These are phyloP conservation scores for Nannoperca obscura DNA, from an alignment of 2,797 vertebrate species.

Conservation along the genomic window DNA sequence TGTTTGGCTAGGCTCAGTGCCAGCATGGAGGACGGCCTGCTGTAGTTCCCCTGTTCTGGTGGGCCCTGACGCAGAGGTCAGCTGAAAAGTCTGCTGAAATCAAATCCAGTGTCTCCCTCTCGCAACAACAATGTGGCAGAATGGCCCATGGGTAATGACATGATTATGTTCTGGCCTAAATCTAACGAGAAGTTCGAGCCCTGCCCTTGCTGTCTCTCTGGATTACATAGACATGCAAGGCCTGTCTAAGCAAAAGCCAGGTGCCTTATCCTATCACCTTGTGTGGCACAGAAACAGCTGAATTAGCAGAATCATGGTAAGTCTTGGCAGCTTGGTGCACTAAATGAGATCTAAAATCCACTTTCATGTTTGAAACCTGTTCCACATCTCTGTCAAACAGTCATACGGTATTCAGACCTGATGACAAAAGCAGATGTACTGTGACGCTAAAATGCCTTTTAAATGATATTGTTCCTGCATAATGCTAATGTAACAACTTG, in stretches of 20 bases:
- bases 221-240: slow-evolving; percentile 69
- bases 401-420: slow-evolving; percentile 37
- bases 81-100: slow-evolving; percentile 78
- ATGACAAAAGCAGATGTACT: slow-evolving; percentile 74
- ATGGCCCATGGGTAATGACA: slow-evolving; percentile 67
- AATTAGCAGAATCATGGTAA: slow-evolving; percentile 64
- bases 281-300: slow-evolving; percentile 71
- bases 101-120: slow-evolving; percentile 74
- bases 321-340: slow-evolving; percentile 44
- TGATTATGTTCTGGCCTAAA: slow-evolving; percentile 73
- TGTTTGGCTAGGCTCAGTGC: slow-evolving; percentile 77
- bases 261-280: slow-evolving; percentile 71
- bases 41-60: slow-evolving; percentile 70
- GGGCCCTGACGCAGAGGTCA: slow-evolving; percentile 70
- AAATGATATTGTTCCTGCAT: slow-evolving; percentile 36
- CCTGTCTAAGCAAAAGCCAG: slow-evolving; percentile 71
- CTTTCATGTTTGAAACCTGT: slow-evolving; percentile 71
- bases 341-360: slow-evolving; percentile 62
- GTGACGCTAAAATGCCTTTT: slow-evolving; percentile 23
- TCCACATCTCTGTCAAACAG: slow-evolving; percentile 72
- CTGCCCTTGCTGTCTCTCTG: slow-evolving; percentile 61
- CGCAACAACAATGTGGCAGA: slow-evolving; percentile 73
- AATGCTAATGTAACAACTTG: slow-evolving; percentile 18
- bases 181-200: slow-evolving; percentile 64
- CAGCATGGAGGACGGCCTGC: slow-evolving; percentile 65